Evolutionary conservation across 2,113 vertebrate species (phyloP), one percentile per base, ranked within the genome.

Genomic region (Sander lucioperca): DNA sequence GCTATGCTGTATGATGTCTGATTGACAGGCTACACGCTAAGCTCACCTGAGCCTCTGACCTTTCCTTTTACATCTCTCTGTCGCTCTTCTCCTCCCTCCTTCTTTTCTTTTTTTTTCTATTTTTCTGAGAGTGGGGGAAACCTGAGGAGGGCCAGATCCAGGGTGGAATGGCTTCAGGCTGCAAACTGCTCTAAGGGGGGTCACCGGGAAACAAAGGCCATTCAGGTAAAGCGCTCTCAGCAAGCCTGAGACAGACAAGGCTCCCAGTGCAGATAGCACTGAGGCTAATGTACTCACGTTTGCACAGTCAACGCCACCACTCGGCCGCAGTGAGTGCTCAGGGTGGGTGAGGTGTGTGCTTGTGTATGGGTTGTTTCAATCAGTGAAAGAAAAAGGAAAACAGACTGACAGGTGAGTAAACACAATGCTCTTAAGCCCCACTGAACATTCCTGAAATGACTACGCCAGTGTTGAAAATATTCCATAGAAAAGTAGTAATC

Each of bases 391-490:
- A 69, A 82, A 78, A 83, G 67, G 77, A 91, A 91, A 87, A 82
- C 77, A 81, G 84, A 86, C 75, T 91, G 92, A 93, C 89, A 94
- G 93, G 90, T 93, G 91, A 91, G 91, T 94, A 94, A 95, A 95
- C 93, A 94, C 84, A 86, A 82, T 68, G 57, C 78, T 81, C 84
- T 74, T 50, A 88, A 95, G 89, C 88, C 82, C 76, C n/a, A 63
- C 67, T 81, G 87, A 92, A 90, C 94, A 95, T 95, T 95, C 94
- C 92, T 92, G 84, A 94, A 89, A 94, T 93, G 86, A 86, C 88
- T 85, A 45, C 58, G n/a, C 67, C 81, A 61, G 85, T 75, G 89
- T 81, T 86, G 83, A 90, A 94, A 94, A 94, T 90, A 91, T 89
- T 84, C 78, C 78, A 88, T 69, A 80, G 77, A 80, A 75, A 86